A percentile compares a stretch with the other conserved stretches of the same genome.
These are phyloP conservation scores for Elysia crispata DNA, from an alignment of 2,888 invertebrate species.

Conservation along the genomic window DNA sequence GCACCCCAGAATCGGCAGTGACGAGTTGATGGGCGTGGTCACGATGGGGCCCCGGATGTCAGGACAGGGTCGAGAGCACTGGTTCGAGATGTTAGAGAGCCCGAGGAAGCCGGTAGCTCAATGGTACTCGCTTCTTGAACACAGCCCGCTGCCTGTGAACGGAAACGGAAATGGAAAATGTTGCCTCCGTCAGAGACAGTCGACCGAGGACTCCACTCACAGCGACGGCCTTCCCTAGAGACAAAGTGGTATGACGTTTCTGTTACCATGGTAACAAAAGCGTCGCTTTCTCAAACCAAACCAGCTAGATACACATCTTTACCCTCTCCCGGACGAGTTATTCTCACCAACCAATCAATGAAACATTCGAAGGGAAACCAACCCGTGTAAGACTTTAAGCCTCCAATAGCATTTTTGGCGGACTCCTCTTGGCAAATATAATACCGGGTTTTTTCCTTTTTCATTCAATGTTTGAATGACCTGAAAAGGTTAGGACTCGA, in stretches of 20 bases:
- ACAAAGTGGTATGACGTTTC: not conserved
- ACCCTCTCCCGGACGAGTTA: too few species aligned
- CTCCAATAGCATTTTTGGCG: too few species aligned
- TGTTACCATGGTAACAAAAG: too few species aligned
- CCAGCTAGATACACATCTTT: too few species aligned
- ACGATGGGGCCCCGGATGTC: conserved; percentile 87
- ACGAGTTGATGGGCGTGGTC: conserved; percentile 89
- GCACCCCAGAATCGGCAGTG: conserved; percentile 86
- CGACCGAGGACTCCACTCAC: conserved; percentile 63
- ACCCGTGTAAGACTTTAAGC: too few species aligned
- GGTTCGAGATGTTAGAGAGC: conserved; percentile 90
- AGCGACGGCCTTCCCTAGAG: conserved; percentile 40
- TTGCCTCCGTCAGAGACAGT: conserved; percentile 65
- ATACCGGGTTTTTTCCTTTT: too few species aligned
- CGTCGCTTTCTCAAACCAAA: too few species aligned
- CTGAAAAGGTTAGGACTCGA: too few species aligned
- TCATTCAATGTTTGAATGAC: too few species aligned
- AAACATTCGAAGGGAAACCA: too few species aligned
- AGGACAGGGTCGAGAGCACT: conserved; percentile 88
- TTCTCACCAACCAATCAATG: too few species aligned
- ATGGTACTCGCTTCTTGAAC: conserved; percentile 88
- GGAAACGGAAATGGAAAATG: conserved; percentile 61
- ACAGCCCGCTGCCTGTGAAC: conserved; percentile 71
- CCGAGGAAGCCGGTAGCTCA: conserved; percentile 90
- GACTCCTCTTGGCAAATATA: too few species aligned